A percentile compares a stretch with the other conserved stretches of the same genome.
Evolutionary conservation across 2,113 vertebrate species (phyloP).

Genomic region (Struthio camelus): DNA sequence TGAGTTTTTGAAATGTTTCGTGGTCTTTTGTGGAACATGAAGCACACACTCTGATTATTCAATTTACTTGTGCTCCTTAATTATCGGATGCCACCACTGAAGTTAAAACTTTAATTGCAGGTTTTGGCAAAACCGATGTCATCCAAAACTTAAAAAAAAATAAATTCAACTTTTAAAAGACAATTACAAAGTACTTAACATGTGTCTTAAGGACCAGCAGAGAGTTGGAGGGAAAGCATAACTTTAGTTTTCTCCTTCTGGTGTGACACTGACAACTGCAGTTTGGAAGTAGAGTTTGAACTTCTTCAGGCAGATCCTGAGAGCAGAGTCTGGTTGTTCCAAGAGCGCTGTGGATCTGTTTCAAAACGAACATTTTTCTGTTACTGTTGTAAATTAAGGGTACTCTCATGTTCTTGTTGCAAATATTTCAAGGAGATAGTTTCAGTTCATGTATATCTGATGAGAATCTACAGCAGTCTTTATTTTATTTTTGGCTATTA

Average conservation of each 20-base stretch:
- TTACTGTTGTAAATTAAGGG: background rate
- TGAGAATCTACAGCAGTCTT: background rate
- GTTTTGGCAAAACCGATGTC: background rate
- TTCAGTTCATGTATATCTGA: background rate
- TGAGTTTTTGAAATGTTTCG: background rate
- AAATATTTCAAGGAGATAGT: background rate
- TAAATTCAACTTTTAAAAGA: background rate
- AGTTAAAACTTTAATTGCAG: constrained; percentile 17
- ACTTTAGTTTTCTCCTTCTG: background rate
- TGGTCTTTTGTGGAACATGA: background rate
- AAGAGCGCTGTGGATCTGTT: background rate
- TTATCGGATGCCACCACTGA: constrained; percentile 9
- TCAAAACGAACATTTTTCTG: background rate
- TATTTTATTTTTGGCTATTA: background rate
- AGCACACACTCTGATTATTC: background rate
- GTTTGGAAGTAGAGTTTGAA: background rate
- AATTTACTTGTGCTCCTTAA: background rate
- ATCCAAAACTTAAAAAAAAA: background rate
- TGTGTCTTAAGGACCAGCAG: background rate
- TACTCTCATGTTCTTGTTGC: background rate
- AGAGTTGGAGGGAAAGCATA: background rate
- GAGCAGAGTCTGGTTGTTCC: background rate
- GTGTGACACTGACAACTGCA: background rate
- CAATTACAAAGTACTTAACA: background rate
- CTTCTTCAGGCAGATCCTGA: background rate